Base-by-base conservation (phyloP, 2,888 invertebrate genomes). In the Parapristionchus giblindavisi region DNA sequence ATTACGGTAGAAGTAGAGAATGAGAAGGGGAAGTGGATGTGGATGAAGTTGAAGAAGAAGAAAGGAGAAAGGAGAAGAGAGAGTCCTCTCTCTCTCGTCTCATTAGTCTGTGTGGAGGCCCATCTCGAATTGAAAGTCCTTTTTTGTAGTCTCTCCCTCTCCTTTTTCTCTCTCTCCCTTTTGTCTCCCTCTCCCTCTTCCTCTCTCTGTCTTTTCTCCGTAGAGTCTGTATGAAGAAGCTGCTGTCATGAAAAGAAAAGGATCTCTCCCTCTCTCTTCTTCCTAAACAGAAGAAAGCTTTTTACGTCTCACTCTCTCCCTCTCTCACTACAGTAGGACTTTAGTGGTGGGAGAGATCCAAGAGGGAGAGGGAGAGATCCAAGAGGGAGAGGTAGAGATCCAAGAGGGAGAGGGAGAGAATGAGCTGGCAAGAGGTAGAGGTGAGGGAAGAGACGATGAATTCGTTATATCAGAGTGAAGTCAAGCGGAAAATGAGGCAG, bases 121-220 rank as follows among this genome's bases (percentile, higher is more conserved):
- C n/a, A n/a, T n/a, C n/a, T n/a, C n/a, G n/a, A n/a, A n/a, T n/a
- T n/a, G n/a, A n/a, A 43, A 40, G 63, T 24, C 29, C 43, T 43
- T 65, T 65, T 65, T 65, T 65, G 63, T n/a, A n/a, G n/a, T n/a
- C n/a, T n/a, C n/a, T n/a, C 17, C 66, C 36, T 63, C 3, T 38
- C 40, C 68, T 68, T 52, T 68, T 11, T 32, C 68, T 52, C 36
- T 68, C 68, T 52, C 34, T 5, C 0, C 34, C 14, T 48, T 21
- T n/a, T n/a, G n/a, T 54, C 68, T 68, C 68, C 68, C 21, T 34
- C 52, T 68, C 51, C 34, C 38, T 24, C 63, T 0, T 21, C 27
- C 17, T 65, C 63, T 65, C 51, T 21, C 14, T 48, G 21, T 48
- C 11, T 11, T 14, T 48, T 48, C 14, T 68, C 27, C 1, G 48